A percentile compares a stretch with the other conserved stretches of the same genome.
phyloP scores from a whole-genome alignment of 2,797 vertebrate species.

The Scolopax bukidnonensis region DNA sequence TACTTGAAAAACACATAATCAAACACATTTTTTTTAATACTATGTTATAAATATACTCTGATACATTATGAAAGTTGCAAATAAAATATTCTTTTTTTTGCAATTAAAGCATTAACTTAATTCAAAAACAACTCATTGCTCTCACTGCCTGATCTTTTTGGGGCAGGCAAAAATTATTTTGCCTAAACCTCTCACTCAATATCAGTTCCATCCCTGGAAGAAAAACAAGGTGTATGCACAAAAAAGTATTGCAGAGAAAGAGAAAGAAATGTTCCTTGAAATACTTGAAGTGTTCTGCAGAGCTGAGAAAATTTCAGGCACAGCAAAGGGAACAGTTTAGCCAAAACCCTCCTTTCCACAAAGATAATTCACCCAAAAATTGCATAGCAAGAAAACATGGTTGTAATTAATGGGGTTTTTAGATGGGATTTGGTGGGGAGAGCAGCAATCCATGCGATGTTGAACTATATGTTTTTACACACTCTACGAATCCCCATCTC shows the following conservation, averaged over 20 bases:
- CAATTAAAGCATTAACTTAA: slow-evolving; percentile 31
- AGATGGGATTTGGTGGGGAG: neutral
- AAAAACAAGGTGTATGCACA: neutral
- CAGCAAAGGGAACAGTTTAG: neutral
- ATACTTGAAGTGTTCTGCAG: neutral
- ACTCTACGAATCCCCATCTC: neutral
- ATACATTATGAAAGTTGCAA: neutral
- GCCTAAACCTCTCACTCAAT: slow-evolving; percentile 10
- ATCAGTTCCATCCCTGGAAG: neutral
- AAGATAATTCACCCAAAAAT: neutral
- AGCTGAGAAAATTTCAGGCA: neutral
- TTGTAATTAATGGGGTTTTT: neutral
- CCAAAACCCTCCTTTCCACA: neutral
- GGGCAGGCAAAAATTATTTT: neutral
- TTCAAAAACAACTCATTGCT: neutral
- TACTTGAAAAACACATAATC: neutral
- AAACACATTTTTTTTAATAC: slow-evolving; percentile 16
- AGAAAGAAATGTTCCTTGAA: neutral
- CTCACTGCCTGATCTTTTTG: neutral
- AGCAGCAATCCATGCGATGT: neutral
- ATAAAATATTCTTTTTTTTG: slow-evolving; percentile 9
- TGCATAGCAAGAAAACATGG: neutral
- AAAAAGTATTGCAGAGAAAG: neutral
- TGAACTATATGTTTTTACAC: neutral
- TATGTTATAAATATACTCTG: neutral